Percentiles rank a stretch among this genome's conserved stretches.
phyloP scores from a whole-genome alignment of 2,888 invertebrate genomes.

The Plemyria rubiginata region DNA sequence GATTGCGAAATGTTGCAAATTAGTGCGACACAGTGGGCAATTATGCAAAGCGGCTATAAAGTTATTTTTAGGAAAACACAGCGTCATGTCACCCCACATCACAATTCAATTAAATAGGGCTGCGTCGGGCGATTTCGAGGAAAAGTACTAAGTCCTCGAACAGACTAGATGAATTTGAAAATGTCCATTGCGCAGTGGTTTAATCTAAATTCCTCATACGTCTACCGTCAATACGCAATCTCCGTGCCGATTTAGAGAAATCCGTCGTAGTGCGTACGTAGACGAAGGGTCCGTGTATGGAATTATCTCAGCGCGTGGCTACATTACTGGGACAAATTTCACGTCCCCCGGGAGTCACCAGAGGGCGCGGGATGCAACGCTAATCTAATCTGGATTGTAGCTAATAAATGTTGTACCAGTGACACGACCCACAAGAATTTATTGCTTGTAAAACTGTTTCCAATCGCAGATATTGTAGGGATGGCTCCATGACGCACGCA shows the following conservation, averaged over 20 bases:
- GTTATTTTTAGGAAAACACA: slow-evolving; percentile 81
- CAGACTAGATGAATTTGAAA: slow-evolving; percentile 15
- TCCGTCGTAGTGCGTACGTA: slow-evolving; percentile 15
- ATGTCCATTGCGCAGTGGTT: slow-evolving; percentile 3
- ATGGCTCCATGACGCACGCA: slow-evolving; percentile 57
- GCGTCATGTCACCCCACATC: slow-evolving; percentile 64
- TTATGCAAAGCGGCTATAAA: slow-evolving; percentile 81
- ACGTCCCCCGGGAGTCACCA: slow-evolving; percentile 66
- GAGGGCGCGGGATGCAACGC: slow-evolving; percentile 74
- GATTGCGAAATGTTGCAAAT: slow-evolving; percentile 80
- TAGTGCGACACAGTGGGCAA: slow-evolving; percentile 72
- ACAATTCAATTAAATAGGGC: slow-evolving; percentile 84
- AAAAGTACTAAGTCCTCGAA: slow-evolving; percentile 52
- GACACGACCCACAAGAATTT: slow-evolving; percentile 78
- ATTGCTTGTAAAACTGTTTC: slow-evolving; percentile 85
- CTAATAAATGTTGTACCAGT: slow-evolving; percentile 83
- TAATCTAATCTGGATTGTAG: slow-evolving; percentile 84
- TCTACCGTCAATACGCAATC: slow-evolving; percentile 13
- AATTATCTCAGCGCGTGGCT: slow-evolving; percentile 83
- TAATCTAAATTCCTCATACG: not conserved
- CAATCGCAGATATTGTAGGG: slow-evolving; percentile 79
- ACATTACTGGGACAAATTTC: slow-evolving; percentile 82
- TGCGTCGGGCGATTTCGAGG: slow-evolving; percentile 75
- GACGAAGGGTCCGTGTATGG: slow-evolving; percentile 73
- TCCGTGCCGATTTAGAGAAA: slow-evolving; percentile 1